Percentiles rank a stretch among this genome's conserved stretches.
These are phyloP conservation scores for Crepidodera aurea DNA, from an alignment of 2,888 invertebrate genomes.

Conservation along the genomic window DNA sequence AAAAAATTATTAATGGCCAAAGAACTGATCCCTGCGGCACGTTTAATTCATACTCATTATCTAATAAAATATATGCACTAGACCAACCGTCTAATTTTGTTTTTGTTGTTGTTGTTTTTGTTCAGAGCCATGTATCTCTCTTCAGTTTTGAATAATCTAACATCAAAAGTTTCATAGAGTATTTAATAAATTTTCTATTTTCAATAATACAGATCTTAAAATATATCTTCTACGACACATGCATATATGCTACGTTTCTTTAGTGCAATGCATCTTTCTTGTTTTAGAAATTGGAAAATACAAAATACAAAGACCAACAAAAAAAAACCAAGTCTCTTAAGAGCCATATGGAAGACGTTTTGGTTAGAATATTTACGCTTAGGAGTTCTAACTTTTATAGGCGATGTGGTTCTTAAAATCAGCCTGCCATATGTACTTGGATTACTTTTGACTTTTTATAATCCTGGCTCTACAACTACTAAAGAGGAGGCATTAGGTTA, in stretches of 20 bases:
- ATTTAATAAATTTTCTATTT: neutral
- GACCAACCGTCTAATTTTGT: no score
- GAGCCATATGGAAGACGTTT: slow-evolving; percentile 71
- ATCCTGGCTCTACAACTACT: slow-evolving; percentile 61
- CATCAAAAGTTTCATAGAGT: no score
- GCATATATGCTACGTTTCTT: no score
- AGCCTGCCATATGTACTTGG: slow-evolving; percentile 72
- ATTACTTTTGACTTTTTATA: slow-evolving; percentile 70
- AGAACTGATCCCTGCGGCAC: no score
- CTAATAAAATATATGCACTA: no score
- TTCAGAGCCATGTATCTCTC: no score
- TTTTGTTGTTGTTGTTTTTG: no score
- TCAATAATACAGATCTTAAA: neutral
- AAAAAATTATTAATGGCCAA: no score
- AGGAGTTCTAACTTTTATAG: slow-evolving; percentile 69
- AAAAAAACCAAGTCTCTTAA: slow-evolving; percentile 68
- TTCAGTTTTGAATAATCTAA: no score
- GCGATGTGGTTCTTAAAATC: slow-evolving; percentile 65
- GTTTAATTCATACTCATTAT: no score
- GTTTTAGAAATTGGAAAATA: slow-evolving; percentile 71
- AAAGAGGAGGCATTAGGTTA: slow-evolving; percentile 69
- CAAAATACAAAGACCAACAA: slow-evolving; percentile 67
- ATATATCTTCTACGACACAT: neutral
- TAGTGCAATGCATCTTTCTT: no score
- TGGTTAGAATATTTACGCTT: slow-evolving; percentile 69